These are phyloP conservation scores for Drosophila parvula DNA, from an alignment of 1,140 invertebrate species.

Conservation along the genomic window DNA sequence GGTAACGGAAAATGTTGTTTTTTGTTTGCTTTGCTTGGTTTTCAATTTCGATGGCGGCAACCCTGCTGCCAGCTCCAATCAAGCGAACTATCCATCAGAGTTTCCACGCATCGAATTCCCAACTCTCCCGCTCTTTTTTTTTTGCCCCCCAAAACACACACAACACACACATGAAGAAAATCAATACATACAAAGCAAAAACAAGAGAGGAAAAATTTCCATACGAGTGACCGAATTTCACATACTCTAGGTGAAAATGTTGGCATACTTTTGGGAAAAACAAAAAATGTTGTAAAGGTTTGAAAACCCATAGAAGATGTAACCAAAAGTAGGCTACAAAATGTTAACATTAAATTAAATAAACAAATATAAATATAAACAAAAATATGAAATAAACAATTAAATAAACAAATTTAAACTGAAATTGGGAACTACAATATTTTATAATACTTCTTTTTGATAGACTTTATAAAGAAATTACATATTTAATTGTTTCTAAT, in stretches of 20 bases:
- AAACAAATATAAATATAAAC: too few species aligned
- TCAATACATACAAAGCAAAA: constrained; percentile 31
- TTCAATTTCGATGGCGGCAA: constrained; percentile 43
- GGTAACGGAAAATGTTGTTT: constrained; percentile 45
- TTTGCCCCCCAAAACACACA: neutral
- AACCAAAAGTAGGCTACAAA: too few species aligned
- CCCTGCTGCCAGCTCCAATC: constrained; percentile 41
- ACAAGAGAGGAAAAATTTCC: neutral
- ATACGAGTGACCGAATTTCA: neutral
- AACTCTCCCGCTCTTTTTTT: constrained; percentile 12
- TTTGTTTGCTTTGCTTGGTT: constrained; percentile 54
- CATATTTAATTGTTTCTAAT: neutral
- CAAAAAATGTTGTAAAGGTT: too few species aligned
- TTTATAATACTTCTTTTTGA: too few species aligned
- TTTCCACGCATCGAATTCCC: constrained; percentile 57
- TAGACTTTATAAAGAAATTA: too few species aligned
- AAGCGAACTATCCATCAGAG: constrained; percentile 54
- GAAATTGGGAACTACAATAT: too few species aligned
- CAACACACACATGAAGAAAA: constrained; percentile 36
- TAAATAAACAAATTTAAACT: too few species aligned
- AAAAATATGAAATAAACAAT: too few species aligned
- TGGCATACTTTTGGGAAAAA: neutral
- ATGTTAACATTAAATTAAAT: too few species aligned
- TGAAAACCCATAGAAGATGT: too few species aligned
- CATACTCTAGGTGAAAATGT: neutral